Percentiles rank a stretch among this genome's conserved stretches.
Conservation (phyloP, 2,888 invertebrate genomes). For the Drosophila mercatorum region DNA sequence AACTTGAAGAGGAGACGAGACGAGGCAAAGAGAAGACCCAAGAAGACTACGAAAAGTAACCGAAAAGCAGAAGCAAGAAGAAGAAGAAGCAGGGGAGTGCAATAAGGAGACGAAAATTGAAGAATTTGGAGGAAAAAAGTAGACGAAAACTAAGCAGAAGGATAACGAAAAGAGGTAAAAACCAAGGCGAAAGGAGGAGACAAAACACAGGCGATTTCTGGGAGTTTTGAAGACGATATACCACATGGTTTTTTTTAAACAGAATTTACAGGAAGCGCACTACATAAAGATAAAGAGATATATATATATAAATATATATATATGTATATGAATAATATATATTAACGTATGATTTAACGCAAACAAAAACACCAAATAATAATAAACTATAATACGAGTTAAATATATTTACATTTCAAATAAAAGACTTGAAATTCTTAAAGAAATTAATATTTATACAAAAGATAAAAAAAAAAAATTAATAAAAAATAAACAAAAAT, state of each 20-base stretch:
- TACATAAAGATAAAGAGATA: conserved; percentile 16
- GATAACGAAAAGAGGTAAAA: not conserved
- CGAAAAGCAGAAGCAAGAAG: not conserved
- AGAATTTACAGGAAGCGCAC: conserved; percentile 65
- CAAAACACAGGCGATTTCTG: not conserved
- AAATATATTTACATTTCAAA: conserved; percentile 63
- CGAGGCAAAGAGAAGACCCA: not conserved
- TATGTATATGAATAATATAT: conserved; percentile 8
- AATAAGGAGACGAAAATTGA: not conserved
- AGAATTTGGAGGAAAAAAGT: no score
- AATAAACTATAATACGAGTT: conserved; percentile 37
- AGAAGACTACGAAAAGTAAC: not conserved
- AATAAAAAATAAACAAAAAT: conserved; percentile 8
- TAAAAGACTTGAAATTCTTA: conserved; percentile 71
- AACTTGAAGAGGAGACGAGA: no score
- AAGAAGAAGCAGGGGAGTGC: not conserved
- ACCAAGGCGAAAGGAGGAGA: not conserved
- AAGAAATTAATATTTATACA: conserved; percentile 75
- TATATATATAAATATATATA: conserved; percentile 12
- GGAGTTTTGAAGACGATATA: conserved; percentile 45
- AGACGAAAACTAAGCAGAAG: not conserved
- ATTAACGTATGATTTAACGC: conserved; percentile 1
- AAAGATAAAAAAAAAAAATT: conserved; percentile 25
- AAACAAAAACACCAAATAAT: conserved; percentile 34
- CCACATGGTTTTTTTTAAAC: conserved; percentile 69